Percentiles rank a stretch among this genome's conserved stretches.
These are phyloP conservation scores for Peromyscus leucopus DNA, from an alignment of 2,113 vertebrate genomes.

Conservation along the genomic window DNA sequence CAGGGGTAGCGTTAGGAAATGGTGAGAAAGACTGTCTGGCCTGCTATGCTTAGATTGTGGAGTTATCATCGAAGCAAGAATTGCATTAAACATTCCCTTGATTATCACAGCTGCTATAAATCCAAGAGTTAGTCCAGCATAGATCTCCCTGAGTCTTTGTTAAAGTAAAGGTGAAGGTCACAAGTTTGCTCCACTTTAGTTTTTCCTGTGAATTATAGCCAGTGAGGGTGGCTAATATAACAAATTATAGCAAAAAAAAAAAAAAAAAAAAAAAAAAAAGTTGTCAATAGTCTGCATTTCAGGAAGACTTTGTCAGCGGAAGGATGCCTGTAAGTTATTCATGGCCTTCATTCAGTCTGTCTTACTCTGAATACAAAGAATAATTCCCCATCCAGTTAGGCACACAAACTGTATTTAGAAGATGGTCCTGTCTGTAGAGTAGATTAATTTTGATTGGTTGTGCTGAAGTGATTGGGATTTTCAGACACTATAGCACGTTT, in stretches of 20 bases:
- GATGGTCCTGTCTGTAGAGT: background rate
- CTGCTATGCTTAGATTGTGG: background rate
- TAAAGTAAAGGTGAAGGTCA: constrained; percentile 32
- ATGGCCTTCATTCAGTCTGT: background rate
- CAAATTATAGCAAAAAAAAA: background rate
- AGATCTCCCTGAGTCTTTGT: background rate
- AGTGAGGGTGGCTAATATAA: background rate
- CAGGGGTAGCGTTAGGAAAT: background rate
- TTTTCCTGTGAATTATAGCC: background rate
- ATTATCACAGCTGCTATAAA: background rate
- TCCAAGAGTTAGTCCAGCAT: background rate
- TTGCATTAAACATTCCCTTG: background rate
- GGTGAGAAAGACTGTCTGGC: background rate
- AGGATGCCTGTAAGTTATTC: background rate
- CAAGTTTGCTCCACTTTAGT: background rate
- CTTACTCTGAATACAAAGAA: background rate
- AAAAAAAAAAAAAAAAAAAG: constrained; percentile 4
- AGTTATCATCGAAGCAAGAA: background rate
- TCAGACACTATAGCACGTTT: constrained; percentile 27
- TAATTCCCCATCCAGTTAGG: background rate
- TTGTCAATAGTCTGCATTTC: background rate
- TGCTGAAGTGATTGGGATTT: constrained; percentile 50
- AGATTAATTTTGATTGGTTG: constrained; percentile 39
- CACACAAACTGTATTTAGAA: constrained; percentile 19
- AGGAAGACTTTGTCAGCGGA: background rate